phyloP scores from a whole-genome alignment of 1,140 invertebrate genomes.

The Frieseomelitta varia region DNA sequence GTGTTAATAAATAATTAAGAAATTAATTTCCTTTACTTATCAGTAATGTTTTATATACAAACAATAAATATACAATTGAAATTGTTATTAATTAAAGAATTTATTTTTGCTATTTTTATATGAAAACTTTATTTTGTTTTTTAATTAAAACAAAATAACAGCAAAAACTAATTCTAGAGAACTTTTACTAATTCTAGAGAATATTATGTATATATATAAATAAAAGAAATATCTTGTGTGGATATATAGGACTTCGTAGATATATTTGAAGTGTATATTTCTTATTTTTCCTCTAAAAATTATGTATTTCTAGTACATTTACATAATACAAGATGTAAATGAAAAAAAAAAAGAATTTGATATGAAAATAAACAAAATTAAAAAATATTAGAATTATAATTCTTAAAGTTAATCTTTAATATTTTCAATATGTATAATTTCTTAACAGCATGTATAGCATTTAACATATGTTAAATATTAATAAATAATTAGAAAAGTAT shows the following conservation, averaged over 20 bases:
- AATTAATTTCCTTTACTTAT: not conserved
- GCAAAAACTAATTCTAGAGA: too few relatives aligned
- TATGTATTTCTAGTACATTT: not conserved
- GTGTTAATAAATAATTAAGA: not conserved
- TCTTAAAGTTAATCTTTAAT: not conserved
- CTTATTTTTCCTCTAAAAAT: not conserved
- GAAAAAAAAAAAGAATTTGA: not conserved
- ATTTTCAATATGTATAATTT: not conserved
- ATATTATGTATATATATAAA: conserved; percentile 42
- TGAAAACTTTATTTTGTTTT: conserved; percentile 2
- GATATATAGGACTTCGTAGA: not conserved
- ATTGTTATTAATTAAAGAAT: not conserved
- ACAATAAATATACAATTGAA: not conserved
- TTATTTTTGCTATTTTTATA: conserved; percentile 18
- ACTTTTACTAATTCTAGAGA: conserved; percentile 5
- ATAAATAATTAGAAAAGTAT: not conserved
- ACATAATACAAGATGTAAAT: not conserved
- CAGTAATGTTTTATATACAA: not conserved
- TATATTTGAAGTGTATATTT: not conserved
- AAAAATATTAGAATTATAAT: too few relatives aligned
- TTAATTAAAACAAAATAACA: not conserved
- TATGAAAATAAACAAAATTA: not conserved
- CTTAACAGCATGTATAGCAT: not conserved
- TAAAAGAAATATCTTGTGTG: conserved; percentile 11
- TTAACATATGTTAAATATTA: not conserved